These are phyloP conservation scores for Germaria angustata DNA, from an alignment of 2,888 invertebrate genomes.

Conservation along the genomic window DNA sequence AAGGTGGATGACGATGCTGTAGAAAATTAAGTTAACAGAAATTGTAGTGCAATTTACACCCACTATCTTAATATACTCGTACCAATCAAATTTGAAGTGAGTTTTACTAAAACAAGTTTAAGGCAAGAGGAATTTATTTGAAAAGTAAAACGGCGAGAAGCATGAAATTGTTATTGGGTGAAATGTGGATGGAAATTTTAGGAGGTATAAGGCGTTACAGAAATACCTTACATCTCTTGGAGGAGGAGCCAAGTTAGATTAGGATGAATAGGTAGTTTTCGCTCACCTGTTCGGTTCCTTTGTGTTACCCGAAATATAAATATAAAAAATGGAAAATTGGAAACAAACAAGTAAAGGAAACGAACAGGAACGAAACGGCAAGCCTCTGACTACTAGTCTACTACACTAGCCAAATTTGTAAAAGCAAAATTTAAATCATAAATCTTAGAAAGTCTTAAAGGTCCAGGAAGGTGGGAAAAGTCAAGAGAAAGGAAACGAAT, in stretches of 20 bases:
- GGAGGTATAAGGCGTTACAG: not conserved
- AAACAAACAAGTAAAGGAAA: too few relatives aligned
- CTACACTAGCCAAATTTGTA: too few relatives aligned
- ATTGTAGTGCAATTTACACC: constrained; percentile 71
- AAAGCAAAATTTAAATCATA: too few relatives aligned
- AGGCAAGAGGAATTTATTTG: constrained; percentile 3
- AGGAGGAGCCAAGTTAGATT: not conserved
- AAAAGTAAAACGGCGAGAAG: not conserved
- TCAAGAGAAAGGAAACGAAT: too few relatives aligned
- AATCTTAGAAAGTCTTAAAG: too few relatives aligned
- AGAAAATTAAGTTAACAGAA: constrained; percentile 47
- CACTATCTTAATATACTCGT: constrained; percentile 62
- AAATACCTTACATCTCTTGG: not conserved
- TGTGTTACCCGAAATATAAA: too few relatives aligned
- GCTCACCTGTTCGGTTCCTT: too few relatives aligned
- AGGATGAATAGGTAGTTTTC: too few relatives aligned
- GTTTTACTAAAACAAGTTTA: constrained; percentile 8
- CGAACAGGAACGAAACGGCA: too few relatives aligned
- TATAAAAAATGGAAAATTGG: too few relatives aligned
- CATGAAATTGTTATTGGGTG: not conserved
- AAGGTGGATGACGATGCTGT: constrained; percentile 8
- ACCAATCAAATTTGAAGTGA: constrained; percentile 47
- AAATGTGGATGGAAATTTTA: not conserved
- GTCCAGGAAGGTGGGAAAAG: too few relatives aligned
- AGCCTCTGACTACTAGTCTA: too few relatives aligned